Percentiles rank a stretch among this genome's conserved stretches.
Conservation (phyloP, 2,113 vertebrate species). For the Nanorana parkeri region DNA sequence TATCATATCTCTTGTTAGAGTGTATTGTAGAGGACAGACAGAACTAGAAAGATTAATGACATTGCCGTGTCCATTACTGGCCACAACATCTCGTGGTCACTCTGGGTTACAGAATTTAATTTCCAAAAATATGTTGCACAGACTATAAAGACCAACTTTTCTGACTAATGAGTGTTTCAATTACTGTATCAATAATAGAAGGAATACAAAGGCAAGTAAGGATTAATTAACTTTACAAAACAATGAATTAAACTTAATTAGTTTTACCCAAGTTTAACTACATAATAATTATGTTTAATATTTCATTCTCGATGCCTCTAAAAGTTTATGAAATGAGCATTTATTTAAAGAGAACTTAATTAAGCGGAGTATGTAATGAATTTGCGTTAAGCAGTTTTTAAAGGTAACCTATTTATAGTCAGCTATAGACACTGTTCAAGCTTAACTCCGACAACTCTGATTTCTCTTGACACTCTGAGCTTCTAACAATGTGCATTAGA, state of each 20-base stretch:
- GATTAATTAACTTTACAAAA: constrained; percentile 29
- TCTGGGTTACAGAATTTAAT: not conserved
- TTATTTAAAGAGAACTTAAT: constrained; percentile 15
- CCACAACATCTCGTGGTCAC: not conserved
- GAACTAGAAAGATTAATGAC: not conserved
- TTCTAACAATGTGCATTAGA: too few species aligned
- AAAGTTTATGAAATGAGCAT: constrained; percentile 22
- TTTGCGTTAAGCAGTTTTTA: constrained; percentile 1
- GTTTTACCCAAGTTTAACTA: constrained; percentile 19
- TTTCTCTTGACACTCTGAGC: too few species aligned
- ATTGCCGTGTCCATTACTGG: not conserved
- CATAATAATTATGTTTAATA: constrained; percentile 19
- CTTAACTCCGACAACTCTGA: too few species aligned
- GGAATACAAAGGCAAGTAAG: constrained; percentile 9
- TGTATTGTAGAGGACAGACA: not conserved
- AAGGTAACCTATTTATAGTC: not conserved
- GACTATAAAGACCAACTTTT: not conserved
- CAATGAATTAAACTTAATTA: constrained; percentile 38
- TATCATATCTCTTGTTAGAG: too few species aligned
- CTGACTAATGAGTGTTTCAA: not conserved
- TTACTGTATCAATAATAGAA: constrained; percentile 19
- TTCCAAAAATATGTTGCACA: not conserved
- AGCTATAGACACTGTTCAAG: not conserved
- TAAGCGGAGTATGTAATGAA: not conserved
- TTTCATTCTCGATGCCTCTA: constrained; percentile 18